A percentile compares a stretch with the other conserved stretches of the same genome.
Conservation (phyloP, 2,888 invertebrate genomes). For the Drosophila imparisetae region DNA sequence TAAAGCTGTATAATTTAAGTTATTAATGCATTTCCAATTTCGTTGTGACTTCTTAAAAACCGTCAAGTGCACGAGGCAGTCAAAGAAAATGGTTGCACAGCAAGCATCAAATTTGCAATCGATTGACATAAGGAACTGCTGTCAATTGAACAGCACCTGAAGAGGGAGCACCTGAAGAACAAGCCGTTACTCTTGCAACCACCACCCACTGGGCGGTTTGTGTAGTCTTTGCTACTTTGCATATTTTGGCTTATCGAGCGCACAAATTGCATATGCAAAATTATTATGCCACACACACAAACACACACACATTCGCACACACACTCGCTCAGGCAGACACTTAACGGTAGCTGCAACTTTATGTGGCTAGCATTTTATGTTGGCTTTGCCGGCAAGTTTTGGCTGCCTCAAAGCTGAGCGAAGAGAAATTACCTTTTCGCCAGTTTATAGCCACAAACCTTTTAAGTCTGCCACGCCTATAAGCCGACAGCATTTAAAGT, state of each 20-base stretch:
- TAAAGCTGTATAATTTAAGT: not conserved
- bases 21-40: not conserved
- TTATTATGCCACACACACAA: slow-evolving; percentile 55
- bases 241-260: slow-evolving; percentile 66
- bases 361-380: slow-evolving; percentile 66
- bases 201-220: not conserved
- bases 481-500: slow-evolving; percentile 39
- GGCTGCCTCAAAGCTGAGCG: slow-evolving; percentile 26
- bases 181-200: not conserved
- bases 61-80: not conserved
- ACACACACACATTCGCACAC: slow-evolving; percentile 10
- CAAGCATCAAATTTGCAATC: slow-evolving; percentile 13
- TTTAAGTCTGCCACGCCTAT: slow-evolving; percentile 57
- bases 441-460: slow-evolving; percentile 50
- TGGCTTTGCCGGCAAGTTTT: slow-evolving; percentile 31
- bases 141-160: slow-evolving; percentile 38
- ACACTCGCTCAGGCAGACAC: not conserved
- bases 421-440: slow-evolving; percentile 67
- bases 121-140: slow-evolving; percentile 40
- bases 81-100: not conserved
- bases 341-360: slow-evolving; percentile 33
- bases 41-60: not conserved
- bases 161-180: slow-evolving; percentile 12
- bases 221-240: slow-evolving; percentile 61
- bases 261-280: slow-evolving; percentile 72